Base-by-base conservation (phyloP, 2,797 vertebrate species). In the Tangara arthus region DNA sequence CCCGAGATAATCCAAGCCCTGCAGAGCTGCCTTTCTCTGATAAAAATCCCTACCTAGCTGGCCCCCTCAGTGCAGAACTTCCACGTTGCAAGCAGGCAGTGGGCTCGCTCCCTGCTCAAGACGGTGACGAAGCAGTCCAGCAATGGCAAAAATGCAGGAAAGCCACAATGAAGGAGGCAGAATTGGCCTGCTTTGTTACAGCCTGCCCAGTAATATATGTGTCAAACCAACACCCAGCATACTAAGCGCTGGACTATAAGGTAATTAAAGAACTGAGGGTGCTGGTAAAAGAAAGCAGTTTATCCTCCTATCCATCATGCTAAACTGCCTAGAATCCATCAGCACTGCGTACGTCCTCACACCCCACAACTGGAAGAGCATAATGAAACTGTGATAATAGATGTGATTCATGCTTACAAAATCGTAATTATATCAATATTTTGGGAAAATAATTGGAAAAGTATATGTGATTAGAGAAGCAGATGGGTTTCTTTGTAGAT, bases 51-150 rank as follows among this genome's bases (percentile, higher is more conserved):
- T 60, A 12, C 12, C 0, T 14, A 14, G 59, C 37, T 60, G 37
- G 37, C 59, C 37, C 37, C 26, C 27, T 60, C 37, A 39, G 18
- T 7, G 27, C 5, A 3, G 27, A 28, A 39, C 11, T 39, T 18
- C 37, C 59, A 60, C 27, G 15, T 4, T 9, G 2, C 5, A 39
- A 39, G 59, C 27, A 20, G 35, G 35, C 37, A 8, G 59, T 5
- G 0, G 12, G 37, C 35, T 60, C 6, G 0, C 12, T 60, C 26
- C 57, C 27, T 39, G 27, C 37, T 12, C 59, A 39, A 28, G 27
- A 39, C 1, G 3, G 35, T 1, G 2, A 39, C 2, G 0, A 5
- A 15, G 57, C 15, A 60, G 27, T 11, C 37, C 18, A 39, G 27
- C 2, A 1, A 28, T 15, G 37, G 37, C 26, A 39, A 21, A 37